phyloP scores from a whole-genome alignment of 2,113 vertebrate species.

The Bucco capensis region DNA sequence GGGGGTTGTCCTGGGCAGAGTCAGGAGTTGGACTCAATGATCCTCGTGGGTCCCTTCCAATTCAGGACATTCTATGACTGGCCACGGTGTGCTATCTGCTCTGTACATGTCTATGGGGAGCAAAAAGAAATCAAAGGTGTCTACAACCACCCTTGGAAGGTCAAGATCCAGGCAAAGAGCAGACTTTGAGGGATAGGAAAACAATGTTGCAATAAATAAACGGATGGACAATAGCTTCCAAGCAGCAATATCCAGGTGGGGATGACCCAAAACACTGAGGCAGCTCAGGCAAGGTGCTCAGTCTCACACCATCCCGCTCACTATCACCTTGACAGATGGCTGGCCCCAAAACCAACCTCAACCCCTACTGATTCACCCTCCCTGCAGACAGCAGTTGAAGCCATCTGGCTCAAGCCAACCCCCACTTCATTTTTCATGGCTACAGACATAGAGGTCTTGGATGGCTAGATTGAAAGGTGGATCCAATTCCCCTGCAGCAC shows the following conservation, averaged over 20 bases:
- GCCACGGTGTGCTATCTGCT: not conserved
- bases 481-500: not conserved
- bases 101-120: not conserved
- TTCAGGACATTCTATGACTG: no score
- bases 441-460: not conserved
- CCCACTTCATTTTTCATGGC: not conserved
- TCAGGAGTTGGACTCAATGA: no score
- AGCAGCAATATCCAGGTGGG: not conserved
- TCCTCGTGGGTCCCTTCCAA: no score
- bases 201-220: accelerated
- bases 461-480: not conserved
- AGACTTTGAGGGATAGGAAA: not conserved
- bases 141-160: not conserved
- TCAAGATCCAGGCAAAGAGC: not conserved
- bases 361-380: not conserved
- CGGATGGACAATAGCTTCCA: not conserved
- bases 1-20: no score
- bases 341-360: not conserved
- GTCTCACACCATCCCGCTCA: not conserved
- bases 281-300: not conserved
- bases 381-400: no score
- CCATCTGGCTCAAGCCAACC: no score
- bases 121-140: not conserved
- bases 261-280: not conserved
- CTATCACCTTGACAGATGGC: not conserved